These are phyloP conservation scores for Thaumatotibia leucotreta DNA, from an alignment of 1,140 invertebrate species.

Conservation along the genomic window DNA sequence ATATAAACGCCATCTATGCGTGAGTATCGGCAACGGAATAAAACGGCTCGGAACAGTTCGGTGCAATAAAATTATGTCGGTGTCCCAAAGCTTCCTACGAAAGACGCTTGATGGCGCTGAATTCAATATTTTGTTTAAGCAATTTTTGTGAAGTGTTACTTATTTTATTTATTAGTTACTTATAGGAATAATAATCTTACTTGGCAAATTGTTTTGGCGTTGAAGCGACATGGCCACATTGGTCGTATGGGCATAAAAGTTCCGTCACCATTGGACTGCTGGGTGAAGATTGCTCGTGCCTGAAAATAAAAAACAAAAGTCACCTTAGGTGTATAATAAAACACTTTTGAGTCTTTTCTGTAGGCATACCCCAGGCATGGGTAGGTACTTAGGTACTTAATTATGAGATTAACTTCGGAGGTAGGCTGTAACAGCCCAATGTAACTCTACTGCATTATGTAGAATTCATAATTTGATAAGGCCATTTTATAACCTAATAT, in stretches of 20 bases:
- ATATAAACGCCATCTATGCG: slow-evolving; percentile 14
- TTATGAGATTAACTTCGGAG: no score
- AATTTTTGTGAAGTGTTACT: not conserved
- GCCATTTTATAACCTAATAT: no score
- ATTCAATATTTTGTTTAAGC: not conserved
- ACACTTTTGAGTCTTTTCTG: no score
- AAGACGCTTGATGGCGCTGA: not conserved
- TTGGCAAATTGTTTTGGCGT: slow-evolving; percentile 80
- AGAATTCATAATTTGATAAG: no score
- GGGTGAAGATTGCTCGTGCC: not conserved
- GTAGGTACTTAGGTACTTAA: no score
- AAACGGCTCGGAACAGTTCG: not conserved
- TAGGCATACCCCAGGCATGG: no score
- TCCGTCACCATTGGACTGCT: not conserved
- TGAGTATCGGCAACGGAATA: not conserved
- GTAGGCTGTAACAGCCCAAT: no score
- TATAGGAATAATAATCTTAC: slow-evolving; percentile 62
- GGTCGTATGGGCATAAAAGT: slow-evolving; percentile 78
- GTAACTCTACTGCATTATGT: no score
- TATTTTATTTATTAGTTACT: not conserved
- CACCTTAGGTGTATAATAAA: no score
- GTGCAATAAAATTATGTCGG: not conserved
- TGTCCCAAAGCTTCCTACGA: not conserved
- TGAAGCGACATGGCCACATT: slow-evolving; percentile 81
- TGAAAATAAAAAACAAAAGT: not conserved